Conservation (phyloP, 2,113 vertebrate species). For the Dendrocopos noguchii region DNA sequence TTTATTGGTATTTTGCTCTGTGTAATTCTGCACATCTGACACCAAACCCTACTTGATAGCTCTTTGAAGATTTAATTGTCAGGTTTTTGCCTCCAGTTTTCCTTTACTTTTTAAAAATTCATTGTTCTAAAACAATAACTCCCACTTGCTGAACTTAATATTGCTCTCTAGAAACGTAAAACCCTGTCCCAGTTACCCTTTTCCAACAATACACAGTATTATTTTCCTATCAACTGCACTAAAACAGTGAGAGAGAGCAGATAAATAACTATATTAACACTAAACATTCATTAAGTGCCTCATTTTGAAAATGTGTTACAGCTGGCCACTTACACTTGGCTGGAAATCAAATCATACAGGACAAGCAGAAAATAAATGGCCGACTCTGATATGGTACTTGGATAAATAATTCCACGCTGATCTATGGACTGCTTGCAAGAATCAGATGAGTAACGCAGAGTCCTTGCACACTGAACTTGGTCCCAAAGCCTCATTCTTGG, state of each 20-base stretch:
- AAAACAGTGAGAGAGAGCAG: slow-evolving; percentile 50
- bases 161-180: slow-evolving; percentile 35
- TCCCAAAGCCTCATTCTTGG: background rate
- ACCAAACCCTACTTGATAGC: slow-evolving; percentile 25
- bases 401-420: slow-evolving; percentile 9
- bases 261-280: slow-evolving; percentile 62
- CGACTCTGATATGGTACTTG: background rate
- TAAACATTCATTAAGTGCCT: slow-evolving; percentile 62
- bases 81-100: background rate
- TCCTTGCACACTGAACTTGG: background rate
- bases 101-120: background rate
- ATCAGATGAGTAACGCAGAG: background rate
- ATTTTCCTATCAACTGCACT: slow-evolving; percentile 61
- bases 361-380: slow-evolving; percentile 45
- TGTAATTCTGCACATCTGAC: slow-evolving; percentile 42
- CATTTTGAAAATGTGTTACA: slow-evolving; percentile 66
- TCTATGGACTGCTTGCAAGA: background rate
- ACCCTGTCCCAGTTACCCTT: slow-evolving; percentile 6
- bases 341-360: slow-evolving; percentile 47
- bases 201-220: slow-evolving; percentile 31
- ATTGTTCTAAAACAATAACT: slow-evolving; percentile 17
- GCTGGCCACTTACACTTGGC: slow-evolving; percentile 60
- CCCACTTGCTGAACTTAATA: slow-evolving; percentile 24
- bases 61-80: slow-evolving; percentile 62
- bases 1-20: slow-evolving; percentile 29